Percentiles rank a stretch among this genome's conserved stretches.
Evolutionary conservation across 2,797 vertebrate species (phyloP).

Genomic region (Thripadectes ignobilis): DNA sequence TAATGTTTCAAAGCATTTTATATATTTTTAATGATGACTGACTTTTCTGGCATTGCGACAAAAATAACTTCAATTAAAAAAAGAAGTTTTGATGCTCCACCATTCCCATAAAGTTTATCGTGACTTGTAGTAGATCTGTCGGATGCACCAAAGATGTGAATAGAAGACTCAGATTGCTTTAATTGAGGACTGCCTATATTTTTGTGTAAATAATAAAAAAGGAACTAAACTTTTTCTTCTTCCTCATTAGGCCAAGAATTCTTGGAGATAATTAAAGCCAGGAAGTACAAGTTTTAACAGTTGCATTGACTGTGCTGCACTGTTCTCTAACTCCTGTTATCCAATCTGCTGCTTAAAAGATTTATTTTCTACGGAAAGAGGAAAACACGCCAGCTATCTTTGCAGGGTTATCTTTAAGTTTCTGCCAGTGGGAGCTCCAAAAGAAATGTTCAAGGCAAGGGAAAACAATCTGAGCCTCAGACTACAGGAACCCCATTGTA

Average conservation of each 20-base stretch:
- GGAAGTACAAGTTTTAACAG: constrained; percentile 55
- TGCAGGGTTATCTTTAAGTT: constrained; percentile 19
- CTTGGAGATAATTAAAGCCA: constrained; percentile 33
- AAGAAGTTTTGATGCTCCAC: not conserved
- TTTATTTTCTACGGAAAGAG: constrained; percentile 1
- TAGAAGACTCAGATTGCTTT: constrained; percentile 7
- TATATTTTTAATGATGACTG: not conserved
- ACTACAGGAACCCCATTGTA: not conserved
- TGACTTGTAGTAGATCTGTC: not conserved
- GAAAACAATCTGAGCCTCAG: not conserved
- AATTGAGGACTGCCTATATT: constrained; percentile 17
- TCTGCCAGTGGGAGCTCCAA: not conserved
- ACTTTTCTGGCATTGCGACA: not conserved
- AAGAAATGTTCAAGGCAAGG: not conserved
- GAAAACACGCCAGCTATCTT: constrained; percentile 14
- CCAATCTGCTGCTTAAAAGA: constrained; percentile 12
- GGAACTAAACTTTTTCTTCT: constrained; percentile 21
- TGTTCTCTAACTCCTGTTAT: constrained; percentile 23
- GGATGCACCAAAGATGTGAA: not conserved
- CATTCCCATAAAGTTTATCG: not conserved
- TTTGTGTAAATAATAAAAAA: constrained; percentile 32
- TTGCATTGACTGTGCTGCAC: not conserved
- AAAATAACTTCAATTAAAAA: not conserved
- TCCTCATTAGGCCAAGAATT: constrained; percentile 48
- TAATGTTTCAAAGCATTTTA: not conserved